A percentile compares a stretch with the other conserved stretches of the same genome.
Evolutionary conservation across 2,888 invertebrate genomes (phyloP).

Genomic region (Didymodactylos carnosus): DNA sequence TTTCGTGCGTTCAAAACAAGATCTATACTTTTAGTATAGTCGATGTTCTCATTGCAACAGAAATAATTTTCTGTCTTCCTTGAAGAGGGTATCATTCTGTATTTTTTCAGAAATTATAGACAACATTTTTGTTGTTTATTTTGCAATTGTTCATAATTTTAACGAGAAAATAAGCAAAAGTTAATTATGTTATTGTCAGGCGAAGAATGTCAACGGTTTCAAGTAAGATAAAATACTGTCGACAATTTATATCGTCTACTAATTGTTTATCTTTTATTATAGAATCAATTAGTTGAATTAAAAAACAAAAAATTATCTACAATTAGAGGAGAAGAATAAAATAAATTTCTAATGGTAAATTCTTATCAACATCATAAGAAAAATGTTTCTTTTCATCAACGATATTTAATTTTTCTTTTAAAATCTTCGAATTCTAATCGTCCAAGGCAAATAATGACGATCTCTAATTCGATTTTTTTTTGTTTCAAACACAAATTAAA

Average conservation of each 20-base stretch:
- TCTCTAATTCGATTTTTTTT: conserved; percentile 23
- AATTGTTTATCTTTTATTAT: conserved; percentile 18
- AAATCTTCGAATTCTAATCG: not conserved
- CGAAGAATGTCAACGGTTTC: conserved; percentile 35
- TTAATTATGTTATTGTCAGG: conserved; percentile 25
- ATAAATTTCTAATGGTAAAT: conserved; percentile 31
- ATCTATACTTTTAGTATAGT: too few relatives aligned
- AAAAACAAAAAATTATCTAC: conserved; percentile 34
- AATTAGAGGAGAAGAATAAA: conserved; percentile 32
- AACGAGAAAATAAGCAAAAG: too few relatives aligned
- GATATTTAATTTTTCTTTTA: too few relatives aligned
- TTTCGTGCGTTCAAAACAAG: too few relatives aligned
- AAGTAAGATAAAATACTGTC: conserved; percentile 20
- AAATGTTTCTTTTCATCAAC: too few relatives aligned
- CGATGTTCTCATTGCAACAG: too few relatives aligned
- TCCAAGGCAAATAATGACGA: not conserved
- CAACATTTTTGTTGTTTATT: too few relatives aligned
- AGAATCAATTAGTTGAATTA: conserved; percentile 35
- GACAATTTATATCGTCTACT: not conserved
- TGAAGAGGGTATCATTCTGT: too few relatives aligned
- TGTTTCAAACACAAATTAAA: conserved; percentile 23
- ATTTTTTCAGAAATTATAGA: too few relatives aligned
- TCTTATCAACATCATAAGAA: too few relatives aligned
- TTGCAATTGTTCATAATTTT: too few relatives aligned
- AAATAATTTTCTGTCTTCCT: too few relatives aligned